phyloP scores from a whole-genome alignment of 2,888 invertebrate genomes.

The Dromius quadrimaculatus region DNA sequence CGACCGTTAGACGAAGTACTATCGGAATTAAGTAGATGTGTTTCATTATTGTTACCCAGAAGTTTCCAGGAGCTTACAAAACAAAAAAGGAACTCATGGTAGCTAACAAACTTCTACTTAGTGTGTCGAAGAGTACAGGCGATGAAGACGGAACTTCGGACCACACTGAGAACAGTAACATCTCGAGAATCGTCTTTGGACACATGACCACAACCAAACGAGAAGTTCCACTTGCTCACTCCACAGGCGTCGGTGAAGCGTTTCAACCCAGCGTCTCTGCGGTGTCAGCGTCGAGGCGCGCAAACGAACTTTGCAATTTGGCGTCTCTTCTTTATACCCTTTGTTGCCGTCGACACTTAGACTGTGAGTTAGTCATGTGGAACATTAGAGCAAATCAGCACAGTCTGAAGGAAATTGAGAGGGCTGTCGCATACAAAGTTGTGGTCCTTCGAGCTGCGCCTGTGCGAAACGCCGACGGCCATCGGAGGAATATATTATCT shows the following conservation, averaged over 20 bases:
- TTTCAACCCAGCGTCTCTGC: slow-evolving; percentile 42
- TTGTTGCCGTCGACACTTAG: slow-evolving; percentile 57
- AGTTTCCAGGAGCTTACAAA: too few species aligned
- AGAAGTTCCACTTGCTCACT: slow-evolving; percentile 6
- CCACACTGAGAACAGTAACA: background rate
- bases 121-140: background rate
- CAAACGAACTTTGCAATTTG: slow-evolving; percentile 61
- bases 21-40: too few species aligned
- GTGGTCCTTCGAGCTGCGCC: slow-evolving; percentile 56
- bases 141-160: background rate
- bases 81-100: too few species aligned
- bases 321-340: slow-evolving; percentile 60
- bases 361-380: slow-evolving; percentile 56
- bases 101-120: too few species aligned
- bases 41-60: too few species aligned
- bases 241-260: slow-evolving; percentile 9
- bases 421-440: slow-evolving; percentile 61
- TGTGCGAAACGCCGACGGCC: slow-evolving; percentile 34
- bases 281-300: slow-evolving; percentile 55
- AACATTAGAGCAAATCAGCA: slow-evolving; percentile 46
- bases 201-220: slow-evolving; percentile 54
- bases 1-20: too few species aligned
- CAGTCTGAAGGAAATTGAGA: slow-evolving; percentile 53
- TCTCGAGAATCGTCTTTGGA: slow-evolving; percentile 50
- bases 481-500: slow-evolving; percentile 37